phyloP scores from a whole-genome alignment of 2,113 vertebrate genomes.

The Megaceryle maxima region DNA sequence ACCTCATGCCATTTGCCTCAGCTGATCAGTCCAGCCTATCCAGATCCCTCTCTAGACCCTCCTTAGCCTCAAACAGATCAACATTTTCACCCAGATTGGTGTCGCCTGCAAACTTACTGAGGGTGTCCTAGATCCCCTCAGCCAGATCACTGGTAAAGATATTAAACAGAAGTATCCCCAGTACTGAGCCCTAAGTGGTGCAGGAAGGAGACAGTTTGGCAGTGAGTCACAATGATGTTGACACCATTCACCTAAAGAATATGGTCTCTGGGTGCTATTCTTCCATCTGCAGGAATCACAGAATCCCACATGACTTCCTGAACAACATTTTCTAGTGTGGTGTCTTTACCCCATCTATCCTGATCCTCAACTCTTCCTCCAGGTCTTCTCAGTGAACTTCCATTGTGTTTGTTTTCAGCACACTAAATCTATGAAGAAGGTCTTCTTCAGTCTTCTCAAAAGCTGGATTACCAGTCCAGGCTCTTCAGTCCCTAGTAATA shows the following conservation, averaged over 20 bases:
- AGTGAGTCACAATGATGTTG: slow-evolving; percentile 78
- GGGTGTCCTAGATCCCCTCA: fast-evolving
- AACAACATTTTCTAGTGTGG: slow-evolving; percentile 81
- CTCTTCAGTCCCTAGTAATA: slow-evolving; percentile 47
- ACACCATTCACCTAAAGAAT: slow-evolving; percentile 84
- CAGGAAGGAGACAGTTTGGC: slow-evolving; percentile 74
- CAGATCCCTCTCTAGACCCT: background rate
- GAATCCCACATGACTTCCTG: slow-evolving; percentile 83
- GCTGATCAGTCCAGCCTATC: background rate
- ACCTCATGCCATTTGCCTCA: fast-evolving
- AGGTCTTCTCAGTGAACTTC: slow-evolving; percentile 77
- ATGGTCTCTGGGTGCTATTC: slow-evolving; percentile 81
- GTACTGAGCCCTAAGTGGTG: slow-evolving; percentile 32
- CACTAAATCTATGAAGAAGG: slow-evolving; percentile 74
- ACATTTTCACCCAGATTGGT: background rate
- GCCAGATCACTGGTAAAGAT: background rate
- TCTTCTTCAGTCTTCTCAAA: slow-evolving; percentile 83
- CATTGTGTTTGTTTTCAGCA: slow-evolving; percentile 76
- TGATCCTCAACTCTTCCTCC: slow-evolving; percentile 79
- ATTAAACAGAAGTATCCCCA: background rate
- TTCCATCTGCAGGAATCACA: slow-evolving; percentile 74
- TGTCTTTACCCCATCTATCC: slow-evolving; percentile 82
- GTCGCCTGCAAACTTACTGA: background rate
- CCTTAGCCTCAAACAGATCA: background rate
- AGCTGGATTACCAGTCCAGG: slow-evolving; percentile 79